Evolutionary conservation across 2,888 invertebrate species (phyloP), one percentile per base, ranked within the genome.

Genomic region (Hyles lineata): DNA sequence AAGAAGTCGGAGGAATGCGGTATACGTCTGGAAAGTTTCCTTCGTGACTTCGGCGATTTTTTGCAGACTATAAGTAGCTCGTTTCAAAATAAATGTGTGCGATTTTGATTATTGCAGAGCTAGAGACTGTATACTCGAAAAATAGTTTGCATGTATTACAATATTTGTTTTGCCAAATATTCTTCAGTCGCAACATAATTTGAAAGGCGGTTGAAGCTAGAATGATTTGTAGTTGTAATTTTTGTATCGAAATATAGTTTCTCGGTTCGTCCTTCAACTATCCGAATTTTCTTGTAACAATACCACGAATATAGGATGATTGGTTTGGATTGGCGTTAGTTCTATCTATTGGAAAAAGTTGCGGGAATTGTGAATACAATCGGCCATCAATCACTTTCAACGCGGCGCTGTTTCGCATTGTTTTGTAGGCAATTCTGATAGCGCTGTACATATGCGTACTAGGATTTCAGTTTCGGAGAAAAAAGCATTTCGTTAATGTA

Each of bases 11-110:
- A 55, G 55, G n/a, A 55, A 55, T 43, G 43, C 63, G 62, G n/a
- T n/a, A n/a, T 63, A 15, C 43, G 67, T 67, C 43, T 67, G 67
- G 43, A 67, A 43, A 67, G 67, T 67, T 67, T 67, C 43, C 67
- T 23, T 23, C 9, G 9, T 21, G 43, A 67, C 43, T 67, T 23
- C 23, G 43, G 21, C 11, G 35, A 67, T 21, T 21, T 63, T 43
- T 60, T 11, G 43, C 17, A 5, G 5, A 21, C 15, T 21, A 17
- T 43, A 15, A 50, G 43, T 67, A 67, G 15, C 43, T n/a, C 6
- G n/a, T n/a, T 55, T 17, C 17, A 15, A 63, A 43, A 7, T 32
- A 32, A 2, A 50, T 23, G 52, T 52, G 19, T 17, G 17, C 52
- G 19, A 19, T 52, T 9, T 9, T 35, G 43, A 43, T 43, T 43